Conservation (phyloP, 2,113 vertebrate species). For the Candoia aspera region DNA sequence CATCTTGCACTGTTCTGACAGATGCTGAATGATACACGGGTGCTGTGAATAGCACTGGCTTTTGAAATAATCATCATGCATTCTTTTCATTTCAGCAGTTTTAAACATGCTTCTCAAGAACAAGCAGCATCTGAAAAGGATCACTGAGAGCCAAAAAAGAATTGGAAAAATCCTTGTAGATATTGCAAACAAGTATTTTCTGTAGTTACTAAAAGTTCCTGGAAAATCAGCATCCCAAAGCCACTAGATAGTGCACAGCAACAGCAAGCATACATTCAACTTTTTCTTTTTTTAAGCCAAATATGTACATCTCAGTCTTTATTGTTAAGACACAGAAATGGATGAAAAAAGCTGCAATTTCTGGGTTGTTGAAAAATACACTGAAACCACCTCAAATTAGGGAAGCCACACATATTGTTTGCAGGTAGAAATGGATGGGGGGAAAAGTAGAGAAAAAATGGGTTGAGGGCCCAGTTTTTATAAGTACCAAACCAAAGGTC, state of each 20-base stretch:
- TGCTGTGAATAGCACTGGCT: slow-evolving; percentile 37
- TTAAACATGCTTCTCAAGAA: slow-evolving; percentile 36
- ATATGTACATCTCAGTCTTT: slow-evolving; percentile 4
- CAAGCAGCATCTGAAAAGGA: slow-evolving; percentile 27
- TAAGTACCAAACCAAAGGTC: neutral
- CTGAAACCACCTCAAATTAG: slow-evolving; percentile 18
- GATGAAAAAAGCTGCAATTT: slow-evolving; percentile 24
- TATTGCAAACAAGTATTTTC: neutral
- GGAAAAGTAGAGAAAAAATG: slow-evolving; percentile 22
- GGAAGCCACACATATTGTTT: slow-evolving; percentile 26
- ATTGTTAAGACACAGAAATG: slow-evolving; percentile 11
- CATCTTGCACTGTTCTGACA: slow-evolving; percentile 30
- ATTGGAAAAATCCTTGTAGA: slow-evolving; percentile 4
- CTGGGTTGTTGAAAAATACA: slow-evolving; percentile 27
- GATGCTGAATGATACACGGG: slow-evolving; percentile 3
- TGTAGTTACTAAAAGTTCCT: slow-evolving; percentile 30
- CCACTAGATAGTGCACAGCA: slow-evolving; percentile 11
- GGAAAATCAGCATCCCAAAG: slow-evolving; percentile 42
- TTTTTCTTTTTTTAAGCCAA: neutral
- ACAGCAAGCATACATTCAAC: slow-evolving; percentile 44
- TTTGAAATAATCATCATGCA: slow-evolving; percentile 10
- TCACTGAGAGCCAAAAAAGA: neutral
- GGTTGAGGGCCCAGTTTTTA: slow-evolving; percentile 22
- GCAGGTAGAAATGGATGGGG: slow-evolving; percentile 19
- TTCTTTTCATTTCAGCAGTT: slow-evolving; percentile 26